Percentiles rank a stretch among this genome's conserved stretches.
phyloP scores from a whole-genome alignment of 2,113 vertebrate genomes.

The Podarcis muralis region DNA sequence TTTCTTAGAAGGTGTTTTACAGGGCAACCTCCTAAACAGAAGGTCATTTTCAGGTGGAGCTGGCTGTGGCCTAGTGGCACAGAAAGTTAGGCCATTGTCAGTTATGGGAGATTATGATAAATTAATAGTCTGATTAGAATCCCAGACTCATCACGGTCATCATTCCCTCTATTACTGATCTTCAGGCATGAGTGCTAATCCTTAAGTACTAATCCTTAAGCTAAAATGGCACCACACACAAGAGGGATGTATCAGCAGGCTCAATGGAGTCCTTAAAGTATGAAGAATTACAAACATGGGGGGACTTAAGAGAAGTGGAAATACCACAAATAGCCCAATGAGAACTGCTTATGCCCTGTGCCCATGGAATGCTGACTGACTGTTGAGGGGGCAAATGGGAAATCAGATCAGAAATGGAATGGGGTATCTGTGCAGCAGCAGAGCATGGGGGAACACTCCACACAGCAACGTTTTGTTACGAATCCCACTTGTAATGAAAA shows the following conservation, averaged over 20 bases:
- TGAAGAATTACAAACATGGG: not conserved
- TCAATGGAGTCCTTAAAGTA: not conserved
- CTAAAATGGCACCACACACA: not conserved
- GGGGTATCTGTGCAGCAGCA: not conserved
- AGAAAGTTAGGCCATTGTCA: not conserved
- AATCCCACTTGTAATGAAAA: too few species aligned
- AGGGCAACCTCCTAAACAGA: too few species aligned
- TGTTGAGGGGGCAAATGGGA: not conserved
- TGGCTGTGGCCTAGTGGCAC: not conserved
- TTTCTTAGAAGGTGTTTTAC: not conserved
- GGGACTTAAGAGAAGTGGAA: not conserved
- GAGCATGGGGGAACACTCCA: too few species aligned
- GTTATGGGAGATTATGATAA: not conserved
- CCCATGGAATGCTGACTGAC: not conserved
- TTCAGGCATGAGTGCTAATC: not conserved
- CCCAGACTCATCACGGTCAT: not conserved
- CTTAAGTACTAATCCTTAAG: not conserved
- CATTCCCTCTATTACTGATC: not conserved
- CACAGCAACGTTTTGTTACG: too few species aligned
- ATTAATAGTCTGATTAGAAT: not conserved
- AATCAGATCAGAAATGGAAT: not conserved
- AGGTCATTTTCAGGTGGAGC: too few species aligned
- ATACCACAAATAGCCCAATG: not conserved
- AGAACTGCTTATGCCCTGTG: not conserved
- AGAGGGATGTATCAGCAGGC: too few species aligned